Conservation (phyloP, 2,797 vertebrate species). For the Vireo griseus region DNA sequence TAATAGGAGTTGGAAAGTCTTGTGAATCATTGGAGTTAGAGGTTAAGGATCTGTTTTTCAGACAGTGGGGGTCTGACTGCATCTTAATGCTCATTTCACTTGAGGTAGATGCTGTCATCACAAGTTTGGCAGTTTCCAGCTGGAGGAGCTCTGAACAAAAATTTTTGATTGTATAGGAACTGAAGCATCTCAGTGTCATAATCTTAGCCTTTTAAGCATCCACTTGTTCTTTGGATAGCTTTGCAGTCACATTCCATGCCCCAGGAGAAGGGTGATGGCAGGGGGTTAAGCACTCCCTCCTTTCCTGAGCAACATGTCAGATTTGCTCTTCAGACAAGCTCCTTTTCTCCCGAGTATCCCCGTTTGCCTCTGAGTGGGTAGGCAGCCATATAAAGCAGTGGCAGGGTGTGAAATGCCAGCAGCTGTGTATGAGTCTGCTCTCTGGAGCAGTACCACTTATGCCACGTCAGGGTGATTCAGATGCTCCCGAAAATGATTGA, state of each 20-base stretch:
- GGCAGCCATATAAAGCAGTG: background rate
- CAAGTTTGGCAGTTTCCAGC: background rate
- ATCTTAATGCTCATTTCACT: background rate
- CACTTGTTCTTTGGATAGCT: background rate
- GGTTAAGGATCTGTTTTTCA: background rate
- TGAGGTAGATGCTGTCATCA: background rate
- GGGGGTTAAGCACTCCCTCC: background rate
- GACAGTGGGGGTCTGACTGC: background rate
- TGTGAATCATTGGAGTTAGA: background rate
- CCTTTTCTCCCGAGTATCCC: background rate
- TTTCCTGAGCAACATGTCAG: background rate
- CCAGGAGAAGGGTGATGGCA: background rate
- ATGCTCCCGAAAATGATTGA: background rate
- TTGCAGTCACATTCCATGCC: background rate
- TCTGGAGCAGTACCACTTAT: background rate
- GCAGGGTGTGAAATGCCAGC: background rate
- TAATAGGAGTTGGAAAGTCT: background rate
- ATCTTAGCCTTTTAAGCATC: background rate
- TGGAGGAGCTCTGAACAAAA: background rate
- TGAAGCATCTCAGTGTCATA: background rate
- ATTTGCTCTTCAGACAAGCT: background rate
- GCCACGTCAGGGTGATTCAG: background rate
- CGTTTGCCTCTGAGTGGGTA: background rate
- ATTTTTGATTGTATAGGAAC: background rate
- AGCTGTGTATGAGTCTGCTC: background rate